Conservation (phyloP, 2,113 vertebrate species). For the Datnioides undecimradiatus region DNA sequence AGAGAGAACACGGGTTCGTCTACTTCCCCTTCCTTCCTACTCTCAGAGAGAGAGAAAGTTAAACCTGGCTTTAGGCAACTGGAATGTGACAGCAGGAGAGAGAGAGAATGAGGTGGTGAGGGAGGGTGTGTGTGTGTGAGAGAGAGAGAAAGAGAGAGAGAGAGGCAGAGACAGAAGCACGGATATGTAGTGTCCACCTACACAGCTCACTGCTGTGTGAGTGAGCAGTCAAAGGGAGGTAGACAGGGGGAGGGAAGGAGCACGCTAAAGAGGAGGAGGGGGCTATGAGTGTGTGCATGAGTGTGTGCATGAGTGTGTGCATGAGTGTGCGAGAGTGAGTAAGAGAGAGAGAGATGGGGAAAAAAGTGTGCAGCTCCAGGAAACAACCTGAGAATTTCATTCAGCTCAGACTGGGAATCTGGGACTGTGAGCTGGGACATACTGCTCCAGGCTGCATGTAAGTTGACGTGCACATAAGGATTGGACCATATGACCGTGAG, state of each 20-base stretch:
- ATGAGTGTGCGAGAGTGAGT: conserved; percentile 27
- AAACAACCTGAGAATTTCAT: conserved; percentile 85
- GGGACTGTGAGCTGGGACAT: conserved; percentile 18
- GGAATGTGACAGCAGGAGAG: conserved; percentile 80
- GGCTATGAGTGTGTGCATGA: conserved; percentile 25
- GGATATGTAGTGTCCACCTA: conserved; percentile 83
- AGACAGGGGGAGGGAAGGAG: conserved; percentile 68
- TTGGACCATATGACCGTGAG: neutral
- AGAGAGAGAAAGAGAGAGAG: conserved; percentile 35
- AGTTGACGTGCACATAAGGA: neutral
- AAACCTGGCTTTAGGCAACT: conserved; percentile 74
- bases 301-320: conserved; percentile 22
- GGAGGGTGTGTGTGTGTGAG: conserved; percentile 36
- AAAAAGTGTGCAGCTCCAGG: conserved; percentile 70
- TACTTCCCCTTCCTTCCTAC: conserved; percentile 50
- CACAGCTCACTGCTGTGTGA: conserved; percentile 68
- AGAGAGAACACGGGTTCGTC: conserved; percentile 28
- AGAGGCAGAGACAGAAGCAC: conserved; percentile 27
- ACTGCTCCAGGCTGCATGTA: conserved; percentile 3
- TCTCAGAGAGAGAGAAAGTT: conserved; percentile 69
- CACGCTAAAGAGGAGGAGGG: conserved; percentile 26
- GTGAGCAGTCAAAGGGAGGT: conserved; percentile 66
- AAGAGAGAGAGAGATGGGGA: conserved; percentile 14
- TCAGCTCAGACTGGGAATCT: conserved; percentile 63
- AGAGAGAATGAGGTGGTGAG: conserved; percentile 36